These are phyloP conservation scores for Idris sp. DNA, from an alignment of 1,140 invertebrate species.

Conservation along the genomic window DNA sequence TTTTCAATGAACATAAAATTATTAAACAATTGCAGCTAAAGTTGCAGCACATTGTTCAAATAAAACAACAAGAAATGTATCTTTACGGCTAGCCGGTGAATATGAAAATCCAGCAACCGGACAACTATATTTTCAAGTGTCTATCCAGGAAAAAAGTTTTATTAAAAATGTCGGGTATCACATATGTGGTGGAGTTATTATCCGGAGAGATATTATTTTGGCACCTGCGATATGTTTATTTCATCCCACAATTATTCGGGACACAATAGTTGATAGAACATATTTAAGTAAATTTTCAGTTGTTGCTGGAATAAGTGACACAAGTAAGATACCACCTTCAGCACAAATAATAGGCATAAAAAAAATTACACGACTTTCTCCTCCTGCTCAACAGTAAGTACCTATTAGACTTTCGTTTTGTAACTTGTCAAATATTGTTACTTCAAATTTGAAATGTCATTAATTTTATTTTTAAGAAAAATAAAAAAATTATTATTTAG, in stretches of 20 bases:
- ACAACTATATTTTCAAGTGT: constrained; percentile 10
- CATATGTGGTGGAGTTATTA: constrained; percentile 6
- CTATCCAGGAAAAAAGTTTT: constrained; percentile 1
- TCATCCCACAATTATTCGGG: not conserved
- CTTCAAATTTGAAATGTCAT: too few species aligned
- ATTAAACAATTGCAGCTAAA: too few species aligned
- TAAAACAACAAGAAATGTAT: too few species aligned
- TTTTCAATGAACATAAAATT: too few species aligned
- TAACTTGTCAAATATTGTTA: too few species aligned
- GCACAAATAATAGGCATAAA: not conserved
- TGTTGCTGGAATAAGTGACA: constrained; percentile 3
- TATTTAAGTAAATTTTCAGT: not conserved
- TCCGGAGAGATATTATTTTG: constrained; percentile 3
- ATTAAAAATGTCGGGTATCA: not conserved
- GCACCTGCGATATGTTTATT: constrained; percentile 1
- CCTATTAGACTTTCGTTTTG: too few species aligned
- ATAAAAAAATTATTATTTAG: too few species aligned
- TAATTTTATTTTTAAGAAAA: too few species aligned
- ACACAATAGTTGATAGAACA: not conserved
- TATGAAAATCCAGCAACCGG: not conserved
- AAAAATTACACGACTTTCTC: not conserved
- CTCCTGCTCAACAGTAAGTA: not conserved
- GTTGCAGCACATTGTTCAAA: too few species aligned
- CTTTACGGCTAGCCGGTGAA: too few species aligned
- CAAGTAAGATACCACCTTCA: not conserved